Base-by-base conservation (phyloP, 2,888 invertebrate genomes). In the Euzetes globulus region DNA sequence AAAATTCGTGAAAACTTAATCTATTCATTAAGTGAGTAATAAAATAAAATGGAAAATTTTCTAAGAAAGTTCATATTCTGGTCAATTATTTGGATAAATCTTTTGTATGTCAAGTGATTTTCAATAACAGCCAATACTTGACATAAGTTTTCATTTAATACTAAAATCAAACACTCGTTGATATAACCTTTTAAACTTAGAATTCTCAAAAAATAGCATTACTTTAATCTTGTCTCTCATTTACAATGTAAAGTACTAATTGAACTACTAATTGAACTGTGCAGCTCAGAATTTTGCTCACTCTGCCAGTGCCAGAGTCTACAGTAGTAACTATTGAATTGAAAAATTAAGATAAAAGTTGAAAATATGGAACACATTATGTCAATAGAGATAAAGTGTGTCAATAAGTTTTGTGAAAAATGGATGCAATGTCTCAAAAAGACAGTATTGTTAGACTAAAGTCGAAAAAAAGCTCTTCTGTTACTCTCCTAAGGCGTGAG, bases 311-410 rank as follows among this genome's bases (percentile, higher is more conserved):
- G 33, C 4, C 7, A 33, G 4, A 13, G 4, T n/a, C 19, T 50
- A n/a, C n/a, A n/a, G n/a, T n/a, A n/a, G n/a, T n/a, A n/a, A n/a
- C 52, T 22, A 7, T 52, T 60, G 7, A 22, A 9, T 60, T 29
- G 25, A 27, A 60, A 27, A 60, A 7, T n/a, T n/a, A 27, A 15
- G 17, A 15, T 60, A 60, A 60, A 60, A 58, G 15, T 58, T 25
- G 58, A 58, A 25, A 22, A 19, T 50, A 50, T n/a, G 19, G 50
- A 22, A 60, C 60, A 60, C 19, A 25, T 60, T 60, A 29, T 60
- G 60, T 60, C 60, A 60, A 60, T 60, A 27, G 25, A 52, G 52
- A 52, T 52, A 52, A 52, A 52, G 52, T 52, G 11, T 52, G 52
- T 52, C 52, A 52, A 52, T 22, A 22, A 19, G 52, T 6, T 7